These are phyloP conservation scores for Trachelus stipa DNA, from an alignment of 2,888 invertebrate genomes.

Conservation along the genomic window DNA sequence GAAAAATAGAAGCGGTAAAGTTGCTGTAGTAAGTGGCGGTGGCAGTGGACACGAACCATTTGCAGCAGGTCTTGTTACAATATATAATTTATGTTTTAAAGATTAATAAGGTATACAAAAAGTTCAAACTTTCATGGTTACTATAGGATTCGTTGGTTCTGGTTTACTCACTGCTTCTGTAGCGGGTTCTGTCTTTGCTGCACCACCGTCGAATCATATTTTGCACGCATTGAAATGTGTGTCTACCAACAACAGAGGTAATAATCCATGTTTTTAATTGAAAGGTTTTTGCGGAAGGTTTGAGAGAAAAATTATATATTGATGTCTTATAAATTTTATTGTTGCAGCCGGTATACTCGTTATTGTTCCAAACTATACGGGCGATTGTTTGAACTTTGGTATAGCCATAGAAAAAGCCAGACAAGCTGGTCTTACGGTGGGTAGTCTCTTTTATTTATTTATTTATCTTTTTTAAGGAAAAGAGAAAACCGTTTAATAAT, in stretches of 20 bases:
- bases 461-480: too few relatives aligned
- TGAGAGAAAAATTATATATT: neutral
- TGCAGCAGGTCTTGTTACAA: conserved; percentile 48
- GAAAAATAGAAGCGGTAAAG: conserved; percentile 54
- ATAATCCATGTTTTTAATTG: neutral
- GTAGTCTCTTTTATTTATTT: conserved; percentile 2
- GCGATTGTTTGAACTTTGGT: conserved; percentile 84
- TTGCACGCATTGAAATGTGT: conserved; percentile 74
- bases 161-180: conserved; percentile 80
- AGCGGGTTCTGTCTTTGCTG: conserved; percentile 80
- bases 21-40: conserved; percentile 79
- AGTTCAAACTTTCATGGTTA: neutral
- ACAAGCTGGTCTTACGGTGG: conserved; percentile 72
- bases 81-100: neutral
- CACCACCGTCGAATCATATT: conserved; percentile 79
- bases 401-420: conserved; percentile 81
- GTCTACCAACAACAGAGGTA: conserved; percentile 72
- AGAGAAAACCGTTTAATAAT: neutral
- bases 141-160: conserved; percentile 78
- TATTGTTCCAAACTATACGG: conserved; percentile 81
- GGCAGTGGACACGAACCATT: conserved; percentile 87
- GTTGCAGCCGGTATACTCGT: conserved; percentile 75
- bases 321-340: neutral
- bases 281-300: neutral
- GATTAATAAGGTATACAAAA: neutral